These are phyloP conservation scores for Perca flavescens DNA, from an alignment of 2,113 vertebrate genomes.

Conservation along the genomic window DNA sequence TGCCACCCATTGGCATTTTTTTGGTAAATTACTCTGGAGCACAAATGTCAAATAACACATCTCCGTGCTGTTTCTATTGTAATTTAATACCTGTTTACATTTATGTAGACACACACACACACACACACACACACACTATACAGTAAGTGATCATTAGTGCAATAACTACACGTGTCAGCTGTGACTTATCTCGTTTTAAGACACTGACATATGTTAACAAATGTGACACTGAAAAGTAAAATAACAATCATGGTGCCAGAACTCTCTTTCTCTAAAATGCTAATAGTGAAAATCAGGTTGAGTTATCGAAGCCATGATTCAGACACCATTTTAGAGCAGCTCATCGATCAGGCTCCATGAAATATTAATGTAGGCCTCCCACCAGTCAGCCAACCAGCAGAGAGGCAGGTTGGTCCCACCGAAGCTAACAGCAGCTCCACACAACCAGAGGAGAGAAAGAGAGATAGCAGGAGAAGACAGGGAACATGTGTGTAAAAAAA, in stretches of 20 bases:
- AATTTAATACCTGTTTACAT: neutral
- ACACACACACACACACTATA: constrained; percentile 13
- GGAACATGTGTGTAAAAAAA: constrained; percentile 30
- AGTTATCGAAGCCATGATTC: constrained; percentile 61
- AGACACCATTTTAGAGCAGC: constrained; percentile 73
- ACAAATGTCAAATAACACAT: constrained; percentile 28
- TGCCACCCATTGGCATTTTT: constrained; percentile 25
- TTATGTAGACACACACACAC: constrained; percentile 9
- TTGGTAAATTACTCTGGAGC: neutral
- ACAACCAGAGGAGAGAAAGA: constrained; percentile 41
- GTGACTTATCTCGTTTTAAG: neutral
- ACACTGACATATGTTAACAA: neutral
- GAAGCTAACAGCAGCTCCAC: constrained; percentile 51
- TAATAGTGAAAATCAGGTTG: constrained; percentile 41
- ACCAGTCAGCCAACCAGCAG: constrained; percentile 59
- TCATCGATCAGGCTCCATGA: constrained; percentile 78
- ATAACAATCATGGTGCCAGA: neutral
- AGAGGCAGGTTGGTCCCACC: constrained; percentile 51
- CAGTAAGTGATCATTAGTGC: neutral
- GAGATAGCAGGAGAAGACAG: constrained; percentile 13
- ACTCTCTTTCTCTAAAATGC: constrained; percentile 19
- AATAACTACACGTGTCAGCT: neutral
- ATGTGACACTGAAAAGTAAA: constrained; percentile 14
- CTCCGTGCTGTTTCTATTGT: neutral
- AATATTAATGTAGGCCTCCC: constrained; percentile 77